phyloP scores from a whole-genome alignment of 2,113 vertebrate genomes.

The Corythornis madagascariensis region DNA sequence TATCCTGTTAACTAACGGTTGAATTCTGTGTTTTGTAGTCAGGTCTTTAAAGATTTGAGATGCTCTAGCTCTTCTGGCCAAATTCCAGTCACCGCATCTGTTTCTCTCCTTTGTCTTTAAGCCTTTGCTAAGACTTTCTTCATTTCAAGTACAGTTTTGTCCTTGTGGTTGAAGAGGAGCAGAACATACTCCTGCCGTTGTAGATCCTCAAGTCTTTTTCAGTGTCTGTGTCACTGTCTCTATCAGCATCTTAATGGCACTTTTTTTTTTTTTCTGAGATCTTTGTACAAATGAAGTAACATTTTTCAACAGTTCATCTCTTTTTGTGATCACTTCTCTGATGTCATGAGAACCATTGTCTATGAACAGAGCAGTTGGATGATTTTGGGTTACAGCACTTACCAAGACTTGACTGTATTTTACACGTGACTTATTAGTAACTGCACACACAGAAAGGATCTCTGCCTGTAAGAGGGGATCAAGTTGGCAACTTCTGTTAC shows the following conservation, averaged over 20 bases:
- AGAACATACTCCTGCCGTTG: neutral
- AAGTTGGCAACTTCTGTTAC: neutral
- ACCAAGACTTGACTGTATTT: neutral
- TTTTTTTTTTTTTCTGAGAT: neutral
- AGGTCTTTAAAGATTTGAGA: neutral
- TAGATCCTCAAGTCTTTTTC: neutral
- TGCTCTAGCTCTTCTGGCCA: conserved; percentile 9
- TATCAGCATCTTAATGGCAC: fast-evolving
- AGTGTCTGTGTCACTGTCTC: neutral
- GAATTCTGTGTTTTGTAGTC: conserved; percentile 6
- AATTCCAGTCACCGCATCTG: neutral
- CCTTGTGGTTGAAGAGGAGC: neutral
- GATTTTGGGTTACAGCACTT: neutral
- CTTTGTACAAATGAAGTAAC: neutral
- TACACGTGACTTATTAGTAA: neutral
- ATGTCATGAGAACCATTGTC: neutral
- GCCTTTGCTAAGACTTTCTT: neutral
- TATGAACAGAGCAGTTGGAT: neutral
- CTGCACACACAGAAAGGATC: neutral
- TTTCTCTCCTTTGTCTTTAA: conserved; percentile 4
- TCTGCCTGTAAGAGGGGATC: neutral
- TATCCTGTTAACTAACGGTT: conserved; percentile 43
- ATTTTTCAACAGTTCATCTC: neutral
- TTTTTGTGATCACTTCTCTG: neutral
- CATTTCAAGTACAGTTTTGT: neutral